Conservation (phyloP, 2,888 invertebrate genomes). For the Amaurobius ferox region DNA sequence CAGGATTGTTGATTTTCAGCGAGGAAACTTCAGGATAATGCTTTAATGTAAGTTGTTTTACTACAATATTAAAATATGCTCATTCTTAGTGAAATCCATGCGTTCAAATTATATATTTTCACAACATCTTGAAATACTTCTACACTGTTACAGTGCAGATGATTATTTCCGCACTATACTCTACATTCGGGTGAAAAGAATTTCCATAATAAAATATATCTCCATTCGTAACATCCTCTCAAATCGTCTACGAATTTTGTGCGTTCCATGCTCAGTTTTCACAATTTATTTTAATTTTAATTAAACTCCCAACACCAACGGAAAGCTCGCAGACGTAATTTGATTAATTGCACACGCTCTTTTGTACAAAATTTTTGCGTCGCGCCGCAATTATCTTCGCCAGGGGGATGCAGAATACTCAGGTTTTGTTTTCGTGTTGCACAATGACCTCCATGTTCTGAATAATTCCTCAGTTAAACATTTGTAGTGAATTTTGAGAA, state of each 20-base stretch:
- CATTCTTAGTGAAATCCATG: too few species aligned
- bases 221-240: not conserved
- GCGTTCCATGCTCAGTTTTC: not conserved
- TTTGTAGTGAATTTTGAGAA: not conserved
- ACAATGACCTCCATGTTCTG: slow-evolving; percentile 2
- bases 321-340: not conserved
- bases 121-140: too few species aligned
- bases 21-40: too few species aligned
- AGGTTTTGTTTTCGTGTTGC: slow-evolving; percentile 3
- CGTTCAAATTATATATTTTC: too few species aligned
- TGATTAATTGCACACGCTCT: slow-evolving; percentile 7
- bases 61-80: too few species aligned
- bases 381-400: slow-evolving; percentile 4
- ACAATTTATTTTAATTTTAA: slow-evolving; percentile 16
- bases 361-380: slow-evolving; percentile 9
- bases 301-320: not conserved
- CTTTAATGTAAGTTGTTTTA: too few species aligned
- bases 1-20: too few species aligned
- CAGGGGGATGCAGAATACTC: not conserved
- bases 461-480: slow-evolving; percentile 14
- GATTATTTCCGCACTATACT: too few species aligned
- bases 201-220: not conserved
- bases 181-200: too few species aligned
- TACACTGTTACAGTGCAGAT: too few species aligned
- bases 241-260: too few species aligned